These are phyloP conservation scores for Falco concolor DNA, from an alignment of 2,797 vertebrate genomes.

Conservation along the genomic window DNA sequence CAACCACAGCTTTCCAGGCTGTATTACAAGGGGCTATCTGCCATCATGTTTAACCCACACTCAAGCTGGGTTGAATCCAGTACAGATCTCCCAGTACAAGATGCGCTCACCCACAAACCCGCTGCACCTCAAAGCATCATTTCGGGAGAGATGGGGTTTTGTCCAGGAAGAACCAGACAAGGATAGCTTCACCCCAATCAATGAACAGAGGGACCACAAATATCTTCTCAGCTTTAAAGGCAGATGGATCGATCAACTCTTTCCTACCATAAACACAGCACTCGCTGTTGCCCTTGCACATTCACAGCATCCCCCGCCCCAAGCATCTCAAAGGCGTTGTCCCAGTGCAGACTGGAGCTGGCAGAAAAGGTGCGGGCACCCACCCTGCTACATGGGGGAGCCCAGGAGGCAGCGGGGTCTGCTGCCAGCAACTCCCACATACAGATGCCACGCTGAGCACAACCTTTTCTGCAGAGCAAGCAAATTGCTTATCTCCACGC, in stretches of 20 bases:
- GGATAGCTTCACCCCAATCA: neutral
- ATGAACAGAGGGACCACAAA: neutral
- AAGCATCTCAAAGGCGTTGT: neutral
- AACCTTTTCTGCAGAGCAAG: neutral
- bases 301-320: neutral
- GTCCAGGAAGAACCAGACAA: neutral
- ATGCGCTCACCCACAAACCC: neutral
- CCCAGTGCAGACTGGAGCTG: neutral
- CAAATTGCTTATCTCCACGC: accelerated
- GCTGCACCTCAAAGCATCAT: neutral
- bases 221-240: neutral
- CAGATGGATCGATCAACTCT: neutral
- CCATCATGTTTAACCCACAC: neutral
- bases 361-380: neutral
- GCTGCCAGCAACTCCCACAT: neutral
- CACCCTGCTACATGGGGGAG: neutral
- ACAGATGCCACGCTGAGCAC: accelerated
- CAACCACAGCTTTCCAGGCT: neutral
- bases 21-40: too few species aligned
- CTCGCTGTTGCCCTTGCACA: neutral
- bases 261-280: accelerated
- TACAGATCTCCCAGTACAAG: neutral
- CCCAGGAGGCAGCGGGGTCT: neutral
- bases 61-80: too few species aligned
- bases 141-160: neutral